Conservation (phyloP, 2,888 invertebrate genomes). For the Temnothorax ravouxi region DNA sequence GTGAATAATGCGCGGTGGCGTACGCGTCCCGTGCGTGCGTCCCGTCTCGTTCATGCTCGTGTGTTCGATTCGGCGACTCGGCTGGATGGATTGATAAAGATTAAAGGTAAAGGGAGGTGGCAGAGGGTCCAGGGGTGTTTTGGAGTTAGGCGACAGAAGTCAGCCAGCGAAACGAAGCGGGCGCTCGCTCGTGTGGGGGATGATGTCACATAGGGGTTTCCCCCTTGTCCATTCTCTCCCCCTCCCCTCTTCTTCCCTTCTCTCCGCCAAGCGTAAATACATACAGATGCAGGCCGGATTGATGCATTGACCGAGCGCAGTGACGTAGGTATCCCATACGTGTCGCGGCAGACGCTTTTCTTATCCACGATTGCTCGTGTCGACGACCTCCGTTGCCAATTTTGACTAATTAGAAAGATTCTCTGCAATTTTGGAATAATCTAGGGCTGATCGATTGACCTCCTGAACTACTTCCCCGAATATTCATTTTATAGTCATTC, state of each 20-base stretch:
- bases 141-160: slow-evolving; percentile 86
- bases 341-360: slow-evolving; percentile 22
- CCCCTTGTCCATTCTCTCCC: slow-evolving; percentile 34
- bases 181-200: slow-evolving; percentile 78
- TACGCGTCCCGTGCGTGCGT: slow-evolving; percentile 73
- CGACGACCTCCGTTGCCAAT: neutral
- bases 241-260: neutral
- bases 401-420: neutral
- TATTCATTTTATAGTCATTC: neutral
- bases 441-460: neutral
- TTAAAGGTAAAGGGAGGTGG: slow-evolving; percentile 84
- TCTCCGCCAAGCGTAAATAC: slow-evolving; percentile 75
- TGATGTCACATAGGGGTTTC: slow-evolving; percentile 84
- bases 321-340: slow-evolving; percentile 73
- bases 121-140: slow-evolving; percentile 77
- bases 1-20: slow-evolving; percentile 84
- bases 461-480: slow-evolving; percentile 1
- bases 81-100: slow-evolving; percentile 85
- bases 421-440: neutral
- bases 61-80: slow-evolving; percentile 76
- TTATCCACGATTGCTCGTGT: slow-evolving; percentile 30
- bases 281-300: slow-evolving; percentile 79
- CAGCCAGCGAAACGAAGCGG: slow-evolving; percentile 85
- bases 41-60: slow-evolving; percentile 72
- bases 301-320: slow-evolving; percentile 78